A percentile compares a stretch with the other conserved stretches of the same genome.
phyloP scores from a whole-genome alignment of 2,888 invertebrate species.

The Epirrhoe tristata region DNA sequence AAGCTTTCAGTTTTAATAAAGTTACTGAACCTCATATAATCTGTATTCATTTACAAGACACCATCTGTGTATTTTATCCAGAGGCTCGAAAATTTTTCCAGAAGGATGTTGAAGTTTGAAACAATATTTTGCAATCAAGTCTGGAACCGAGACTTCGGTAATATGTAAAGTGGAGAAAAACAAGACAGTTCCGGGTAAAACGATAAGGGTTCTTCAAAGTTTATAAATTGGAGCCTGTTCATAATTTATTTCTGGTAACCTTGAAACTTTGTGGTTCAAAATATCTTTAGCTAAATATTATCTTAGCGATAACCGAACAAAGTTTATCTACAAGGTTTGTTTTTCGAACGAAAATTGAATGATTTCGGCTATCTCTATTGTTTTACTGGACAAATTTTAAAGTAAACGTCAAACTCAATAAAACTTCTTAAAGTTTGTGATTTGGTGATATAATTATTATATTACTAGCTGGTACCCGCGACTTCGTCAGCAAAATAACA shows the following conservation, averaged over 20 bases:
- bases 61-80: slow-evolving; percentile 48
- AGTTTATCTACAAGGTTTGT: neutral
- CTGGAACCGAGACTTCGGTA: slow-evolving; percentile 15
- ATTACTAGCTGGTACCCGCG: too few species aligned
- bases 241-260: slow-evolving; percentile 30
- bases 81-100: slow-evolving; percentile 18
- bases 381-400: too few species aligned
- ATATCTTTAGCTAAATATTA: neutral
- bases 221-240: slow-evolving; percentile 15
- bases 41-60: slow-evolving; percentile 42
- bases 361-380: neutral
- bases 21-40: slow-evolving; percentile 40
- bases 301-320: neutral
- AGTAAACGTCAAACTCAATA: too few species aligned
- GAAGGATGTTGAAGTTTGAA: slow-evolving; percentile 28
- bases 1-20: slow-evolving; percentile 43
- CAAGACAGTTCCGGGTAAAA: slow-evolving; percentile 10
- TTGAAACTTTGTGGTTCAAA: slow-evolving; percentile 13
- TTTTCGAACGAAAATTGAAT: neutral
- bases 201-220: slow-evolving; percentile 18
- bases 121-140: slow-evolving; percentile 27
- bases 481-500: too few species aligned
- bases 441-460: too few species aligned
- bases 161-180: slow-evolving; percentile 29
- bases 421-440: too few species aligned